Conservation (phyloP, 1,140 invertebrate genomes). For the Dendrolimus kikuchii region DNA sequence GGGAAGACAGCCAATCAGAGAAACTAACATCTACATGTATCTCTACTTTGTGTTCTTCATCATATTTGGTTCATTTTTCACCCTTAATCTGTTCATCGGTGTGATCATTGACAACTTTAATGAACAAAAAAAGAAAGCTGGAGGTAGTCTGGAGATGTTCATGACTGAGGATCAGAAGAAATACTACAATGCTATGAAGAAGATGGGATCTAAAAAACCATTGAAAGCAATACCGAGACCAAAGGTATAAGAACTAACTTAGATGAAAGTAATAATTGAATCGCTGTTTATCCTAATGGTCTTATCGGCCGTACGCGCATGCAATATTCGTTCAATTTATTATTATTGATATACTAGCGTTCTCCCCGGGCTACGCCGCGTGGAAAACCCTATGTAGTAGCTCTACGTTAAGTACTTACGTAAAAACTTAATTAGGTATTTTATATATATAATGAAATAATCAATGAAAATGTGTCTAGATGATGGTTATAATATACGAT, state of each 20-base stretch:
- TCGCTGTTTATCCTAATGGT: no score
- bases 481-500: no score
- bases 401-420: no score
- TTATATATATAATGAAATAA: no score
- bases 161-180: constrained; percentile 99
- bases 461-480: no score
- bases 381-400: no score
- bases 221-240: constrained; percentile 98
- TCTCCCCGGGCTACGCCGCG: no score
- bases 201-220: constrained; percentile 98
- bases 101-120: constrained; percentile 99
- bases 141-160: constrained; percentile 98
- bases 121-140: constrained; percentile 99
- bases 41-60: constrained; percentile 99
- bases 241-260: constrained; percentile 74
- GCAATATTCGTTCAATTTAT: constrained; percentile 4
- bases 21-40: constrained; percentile 98
- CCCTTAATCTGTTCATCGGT: constrained; percentile 97
- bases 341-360: no score
- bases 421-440: no score
- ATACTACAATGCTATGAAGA: constrained; percentile 99
- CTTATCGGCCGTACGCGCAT: no score
- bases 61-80: constrained; percentile 98
- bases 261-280: no score
- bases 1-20: constrained; percentile 91